Evolutionary conservation across 2,888 invertebrate genomes (phyloP).

Genomic region (Mactromeris polynyma): DNA sequence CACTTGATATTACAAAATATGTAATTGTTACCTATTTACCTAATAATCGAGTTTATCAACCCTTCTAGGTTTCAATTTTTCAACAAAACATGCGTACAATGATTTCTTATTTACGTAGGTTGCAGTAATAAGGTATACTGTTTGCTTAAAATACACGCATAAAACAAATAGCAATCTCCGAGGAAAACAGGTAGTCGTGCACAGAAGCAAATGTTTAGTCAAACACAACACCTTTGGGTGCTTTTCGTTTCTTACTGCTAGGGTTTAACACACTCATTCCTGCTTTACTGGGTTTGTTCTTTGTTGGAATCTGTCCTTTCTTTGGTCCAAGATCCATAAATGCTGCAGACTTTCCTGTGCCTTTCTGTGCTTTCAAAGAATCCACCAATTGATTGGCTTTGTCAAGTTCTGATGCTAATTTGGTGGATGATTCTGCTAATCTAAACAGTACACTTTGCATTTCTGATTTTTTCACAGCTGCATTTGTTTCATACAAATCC

Average conservation of each 20-base stretch:
- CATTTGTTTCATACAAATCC: constrained; percentile 83
- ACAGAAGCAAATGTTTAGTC: constrained; percentile 67
- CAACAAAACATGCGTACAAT: no score
- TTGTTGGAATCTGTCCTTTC: constrained; percentile 73
- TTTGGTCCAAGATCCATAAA: constrained; percentile 79
- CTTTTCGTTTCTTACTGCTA: constrained; percentile 83
- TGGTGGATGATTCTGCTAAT: constrained; percentile 77
- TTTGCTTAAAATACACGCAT: no score
- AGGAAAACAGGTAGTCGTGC: no score
- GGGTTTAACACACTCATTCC: constrained; percentile 86
- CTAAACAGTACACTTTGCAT: constrained; percentile 81
- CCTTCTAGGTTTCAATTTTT: no score
- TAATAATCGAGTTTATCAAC: no score
- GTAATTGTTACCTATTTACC: no score
- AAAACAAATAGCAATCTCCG: no score
- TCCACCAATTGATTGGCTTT: constrained; percentile 80
- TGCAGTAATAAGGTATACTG: no score
- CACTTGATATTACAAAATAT: no score
- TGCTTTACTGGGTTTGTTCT: constrained; percentile 79
- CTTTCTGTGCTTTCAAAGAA: constrained; percentile 74
- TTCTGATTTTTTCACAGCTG: constrained; percentile 82
- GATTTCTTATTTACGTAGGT: no score
- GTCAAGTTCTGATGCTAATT: constrained; percentile 76
- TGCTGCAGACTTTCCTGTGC: constrained; percentile 57
- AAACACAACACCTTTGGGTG: constrained; percentile 84